Conservation (phyloP, 2,888 invertebrate species). For the Muscina levida region DNA sequence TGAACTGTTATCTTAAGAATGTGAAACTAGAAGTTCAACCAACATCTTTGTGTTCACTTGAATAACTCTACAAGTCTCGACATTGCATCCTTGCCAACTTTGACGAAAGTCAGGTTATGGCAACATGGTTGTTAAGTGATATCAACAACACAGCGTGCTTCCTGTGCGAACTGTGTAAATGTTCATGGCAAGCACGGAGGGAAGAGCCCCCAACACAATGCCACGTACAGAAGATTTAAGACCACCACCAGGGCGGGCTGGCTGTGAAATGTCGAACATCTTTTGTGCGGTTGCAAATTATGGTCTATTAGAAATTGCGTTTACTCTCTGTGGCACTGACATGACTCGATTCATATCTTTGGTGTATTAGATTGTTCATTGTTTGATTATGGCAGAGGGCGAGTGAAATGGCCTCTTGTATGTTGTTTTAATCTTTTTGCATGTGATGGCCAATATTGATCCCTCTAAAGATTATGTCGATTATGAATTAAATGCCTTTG, state of each 20-base stretch:
- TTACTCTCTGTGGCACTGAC: not conserved
- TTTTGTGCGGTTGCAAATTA: slow-evolving; percentile 12
- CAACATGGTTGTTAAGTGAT: slow-evolving; percentile 1
- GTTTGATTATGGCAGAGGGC: not conserved
- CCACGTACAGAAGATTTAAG: slow-evolving; percentile 19
- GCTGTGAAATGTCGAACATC: not conserved
- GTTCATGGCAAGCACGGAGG: not conserved
- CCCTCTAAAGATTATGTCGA: not conserved
- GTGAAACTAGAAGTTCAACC: not conserved
- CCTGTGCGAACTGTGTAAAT: not conserved
- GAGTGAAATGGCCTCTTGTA: not conserved
- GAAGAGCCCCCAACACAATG: not conserved
- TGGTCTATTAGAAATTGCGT: slow-evolving; percentile 17
- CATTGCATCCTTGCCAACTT: too few species aligned
- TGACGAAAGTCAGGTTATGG: not conserved
- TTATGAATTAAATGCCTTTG: not conserved
- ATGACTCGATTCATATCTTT: not conserved
- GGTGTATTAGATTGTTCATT: not conserved
- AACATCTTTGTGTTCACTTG: slow-evolving; percentile 20
- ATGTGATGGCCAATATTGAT: not conserved
- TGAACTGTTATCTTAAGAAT: not conserved
- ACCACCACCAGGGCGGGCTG: not conserved
- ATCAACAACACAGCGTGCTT: not conserved
- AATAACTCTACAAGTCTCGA: not conserved
- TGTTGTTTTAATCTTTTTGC: slow-evolving; percentile 1